phyloP scores from a whole-genome alignment of 1,140 invertebrate genomes.

The Cydia fagiglandana region DNA sequence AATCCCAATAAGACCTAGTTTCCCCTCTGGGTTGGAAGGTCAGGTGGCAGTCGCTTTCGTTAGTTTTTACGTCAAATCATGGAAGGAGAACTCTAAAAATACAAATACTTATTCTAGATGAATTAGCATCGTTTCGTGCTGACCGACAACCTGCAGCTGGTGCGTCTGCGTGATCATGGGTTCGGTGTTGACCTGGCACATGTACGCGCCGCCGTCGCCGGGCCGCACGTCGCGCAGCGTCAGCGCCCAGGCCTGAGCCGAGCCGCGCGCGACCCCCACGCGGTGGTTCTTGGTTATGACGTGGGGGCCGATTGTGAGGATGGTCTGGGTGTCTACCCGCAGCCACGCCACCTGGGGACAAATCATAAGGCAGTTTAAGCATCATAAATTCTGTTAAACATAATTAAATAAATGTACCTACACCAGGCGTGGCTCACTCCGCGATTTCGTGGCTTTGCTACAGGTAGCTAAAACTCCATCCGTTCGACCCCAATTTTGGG shows the following conservation, averaged over 20 bases:
- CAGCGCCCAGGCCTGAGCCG: conserved; percentile 88
- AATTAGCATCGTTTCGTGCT: conserved; percentile 51
- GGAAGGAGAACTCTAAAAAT: no score
- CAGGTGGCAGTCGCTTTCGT: no score
- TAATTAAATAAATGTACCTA: no score
- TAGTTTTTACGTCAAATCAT: no score
- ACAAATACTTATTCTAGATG: not conserved
- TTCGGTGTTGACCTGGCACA: conserved; percentile 94
- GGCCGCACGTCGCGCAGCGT: conserved; percentile 87
- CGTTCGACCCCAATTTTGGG: no score
- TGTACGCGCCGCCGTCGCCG: conserved; percentile 88
- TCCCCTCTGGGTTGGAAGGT: no score
- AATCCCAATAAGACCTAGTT: no score
- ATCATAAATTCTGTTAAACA: no score
- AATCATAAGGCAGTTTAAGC: not conserved
- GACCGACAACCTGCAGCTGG: conserved; percentile 91
- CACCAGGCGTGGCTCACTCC: no score
- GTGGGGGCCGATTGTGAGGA: conserved; percentile 90
- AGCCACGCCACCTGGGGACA: conserved; percentile 90
- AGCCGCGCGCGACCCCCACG: conserved; percentile 87
- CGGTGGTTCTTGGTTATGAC: conserved; percentile 92
- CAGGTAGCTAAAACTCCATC: no score
- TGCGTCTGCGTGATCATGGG: conserved; percentile 93
- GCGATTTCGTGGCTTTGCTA: no score
- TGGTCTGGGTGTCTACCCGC: conserved; percentile 91